These are phyloP conservation scores for Itoplectis maculator DNA, from an alignment of 2,888 invertebrate genomes.

Conservation along the genomic window DNA sequence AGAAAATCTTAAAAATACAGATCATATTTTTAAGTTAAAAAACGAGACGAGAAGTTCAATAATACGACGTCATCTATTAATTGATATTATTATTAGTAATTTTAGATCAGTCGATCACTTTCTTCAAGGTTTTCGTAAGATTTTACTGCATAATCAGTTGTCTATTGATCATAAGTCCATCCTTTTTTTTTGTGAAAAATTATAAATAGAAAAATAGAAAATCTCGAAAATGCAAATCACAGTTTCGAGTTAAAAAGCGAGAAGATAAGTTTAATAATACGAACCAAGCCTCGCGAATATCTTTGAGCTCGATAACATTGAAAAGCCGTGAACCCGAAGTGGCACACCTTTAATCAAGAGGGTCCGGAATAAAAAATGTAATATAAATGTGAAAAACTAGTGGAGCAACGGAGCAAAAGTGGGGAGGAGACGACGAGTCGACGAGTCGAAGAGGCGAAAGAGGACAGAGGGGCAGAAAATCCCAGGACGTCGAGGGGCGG, in stretches of 20 bases:
- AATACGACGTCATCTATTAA: neutral
- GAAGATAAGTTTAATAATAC: constrained; percentile 30
- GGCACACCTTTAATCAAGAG: constrained; percentile 79
- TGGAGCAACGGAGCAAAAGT: constrained; percentile 82
- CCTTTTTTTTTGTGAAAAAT: constrained; percentile 37
- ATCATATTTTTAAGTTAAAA: neutral
- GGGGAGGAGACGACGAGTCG: constrained; percentile 60
- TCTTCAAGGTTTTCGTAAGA: too few species aligned
- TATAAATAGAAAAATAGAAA: neutral
- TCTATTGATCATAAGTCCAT: too few species aligned
- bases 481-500: constrained; percentile 41
- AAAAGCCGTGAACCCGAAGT: neutral
- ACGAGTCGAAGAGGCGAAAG: constrained; percentile 82
- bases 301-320: neutral
- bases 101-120: too few species aligned
- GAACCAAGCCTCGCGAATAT: neutral
- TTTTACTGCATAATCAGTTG: too few species aligned
- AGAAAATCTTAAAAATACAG: too few species aligned
- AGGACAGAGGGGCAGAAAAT: constrained; percentile 28
- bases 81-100: neutral
- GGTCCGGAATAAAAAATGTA: constrained; percentile 77
- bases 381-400: constrained; percentile 80
- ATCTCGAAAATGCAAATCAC: too few species aligned
- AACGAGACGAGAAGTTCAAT: constrained; percentile 28
- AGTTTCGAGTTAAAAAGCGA: neutral